These are phyloP conservation scores for Cryptoprocta ferox DNA, from an alignment of 2,797 vertebrate species.

Conservation along the genomic window DNA sequence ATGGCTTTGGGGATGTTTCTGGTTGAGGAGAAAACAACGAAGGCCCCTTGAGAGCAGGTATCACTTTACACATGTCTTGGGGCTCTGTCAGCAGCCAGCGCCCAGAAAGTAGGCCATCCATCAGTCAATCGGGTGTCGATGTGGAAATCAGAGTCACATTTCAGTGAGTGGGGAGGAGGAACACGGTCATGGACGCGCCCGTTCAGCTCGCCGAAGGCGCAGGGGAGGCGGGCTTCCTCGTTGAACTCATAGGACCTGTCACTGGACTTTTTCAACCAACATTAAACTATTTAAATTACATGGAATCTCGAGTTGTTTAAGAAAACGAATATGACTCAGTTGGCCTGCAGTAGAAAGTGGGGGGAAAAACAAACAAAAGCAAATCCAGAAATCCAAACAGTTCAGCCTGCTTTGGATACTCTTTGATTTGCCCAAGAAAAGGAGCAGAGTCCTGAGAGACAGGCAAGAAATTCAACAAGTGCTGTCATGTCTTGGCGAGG, in stretches of 20 bases:
- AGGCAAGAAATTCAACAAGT: constrained; percentile 10
- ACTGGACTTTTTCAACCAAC: background rate
- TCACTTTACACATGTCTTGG: background rate
- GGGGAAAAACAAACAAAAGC: background rate
- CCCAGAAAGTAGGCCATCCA: background rate
- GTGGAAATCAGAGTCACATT: background rate
- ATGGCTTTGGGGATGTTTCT: background rate
- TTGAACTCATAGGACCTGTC: background rate
- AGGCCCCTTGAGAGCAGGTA: background rate
- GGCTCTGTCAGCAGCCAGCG: background rate
- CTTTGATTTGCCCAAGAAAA: constrained; percentile 54
- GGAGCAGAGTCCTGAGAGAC: constrained; percentile 57
- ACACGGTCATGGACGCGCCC: rapidly evolving
- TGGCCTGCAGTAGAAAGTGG: background rate
- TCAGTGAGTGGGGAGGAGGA: background rate
- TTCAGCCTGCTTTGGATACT: background rate
- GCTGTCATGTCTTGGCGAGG: background rate
- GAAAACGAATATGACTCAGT: constrained; percentile 13
- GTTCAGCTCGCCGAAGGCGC: rapidly evolving
- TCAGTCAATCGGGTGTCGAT: rapidly evolving
- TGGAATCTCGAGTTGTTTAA: constrained; percentile 26
- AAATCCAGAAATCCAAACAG: background rate
- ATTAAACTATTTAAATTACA: background rate
- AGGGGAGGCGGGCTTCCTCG: background rate
- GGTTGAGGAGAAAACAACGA: background rate